Base-by-base conservation (phyloP, 2,113 vertebrate species). In the Tragelaphus buxtoni region DNA sequence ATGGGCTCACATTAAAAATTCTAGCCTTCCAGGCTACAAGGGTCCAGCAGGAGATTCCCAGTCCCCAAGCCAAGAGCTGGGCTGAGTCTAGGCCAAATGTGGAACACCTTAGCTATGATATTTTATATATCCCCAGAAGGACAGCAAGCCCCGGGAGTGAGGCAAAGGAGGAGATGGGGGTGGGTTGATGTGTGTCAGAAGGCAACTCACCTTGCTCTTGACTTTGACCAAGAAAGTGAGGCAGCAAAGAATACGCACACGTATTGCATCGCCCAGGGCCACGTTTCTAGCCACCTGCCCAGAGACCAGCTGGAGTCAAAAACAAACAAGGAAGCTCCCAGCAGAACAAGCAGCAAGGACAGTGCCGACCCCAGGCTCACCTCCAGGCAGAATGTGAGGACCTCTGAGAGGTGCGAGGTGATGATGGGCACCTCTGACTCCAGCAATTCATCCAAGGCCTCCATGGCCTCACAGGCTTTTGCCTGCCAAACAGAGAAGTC, bases 401-500 rank as follows among this genome's bases (percentile, higher is more conserved):
- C 98, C 12, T 99, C 99, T 2, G 98, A 63, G 42, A 99, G 95
- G 89, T 99, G 98, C 9, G 99, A 99, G 11, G 99, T 98, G 8
- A 99, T 98, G 91, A 99, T 98, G 14, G 99, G 99, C 53, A 99
- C 98, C 87, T 99, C 99, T 1, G 99, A 99, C 97, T 99, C 99
- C 98, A 99, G 98, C 82, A 99, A 98, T 97, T 99, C 99, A 96
- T 99, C 99, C 35, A 99, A 98, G 49, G 99, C 99, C 96, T 99
- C 99, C 98, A 99, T 98, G 9, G 99, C 99, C 88, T 99, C 99
- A 28, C 99, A 98, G 83, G 99, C 99, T 86, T 99, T 99, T 72
- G 97, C 97, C 99, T 99, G 76, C 20, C 32, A n/a, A 74, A 90
- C 8, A 95, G 17, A 74, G 5, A 88, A 92, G 13, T 42, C 39